phyloP scores from a whole-genome alignment of 92 coral and sea anemone species.

The Virgularia gustaviana region DNA sequence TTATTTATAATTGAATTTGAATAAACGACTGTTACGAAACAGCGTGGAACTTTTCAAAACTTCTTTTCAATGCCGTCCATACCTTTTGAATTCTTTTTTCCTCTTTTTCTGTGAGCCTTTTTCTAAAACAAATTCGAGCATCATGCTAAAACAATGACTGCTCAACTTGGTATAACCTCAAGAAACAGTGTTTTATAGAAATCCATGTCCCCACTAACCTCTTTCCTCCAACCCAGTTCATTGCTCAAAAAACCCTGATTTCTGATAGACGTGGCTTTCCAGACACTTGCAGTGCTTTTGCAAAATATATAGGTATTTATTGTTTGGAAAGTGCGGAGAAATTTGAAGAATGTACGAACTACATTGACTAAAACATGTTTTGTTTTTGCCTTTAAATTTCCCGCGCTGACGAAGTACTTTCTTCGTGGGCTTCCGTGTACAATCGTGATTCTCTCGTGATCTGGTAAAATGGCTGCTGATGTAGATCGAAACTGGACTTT shows the following conservation, averaged over 20 bases:
- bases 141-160: not conserved
- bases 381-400: not conserved
- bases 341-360: too few species aligned
- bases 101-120: constrained; percentile 28
- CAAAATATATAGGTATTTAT: too few species aligned
- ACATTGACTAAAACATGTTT: too few species aligned
- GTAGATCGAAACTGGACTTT: constrained; percentile 74
- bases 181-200: not conserved
- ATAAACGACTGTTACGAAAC: not conserved
- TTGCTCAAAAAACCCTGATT: not conserved
- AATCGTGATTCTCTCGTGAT: too few species aligned
- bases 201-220: constrained; percentile 4
- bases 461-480: constrained; percentile 78
- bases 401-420: not conserved
- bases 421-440: not conserved
- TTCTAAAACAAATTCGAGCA: constrained; percentile 18
- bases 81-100: constrained; percentile 39
- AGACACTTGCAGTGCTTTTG: too few species aligned
- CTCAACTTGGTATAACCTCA: not conserved
- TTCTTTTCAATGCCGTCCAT: not conserved
- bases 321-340: too few species aligned
- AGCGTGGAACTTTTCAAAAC: not conserved
- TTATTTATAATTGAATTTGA: not conserved
- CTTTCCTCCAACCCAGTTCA: constrained; percentile 41
- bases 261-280: too few species aligned